These are phyloP conservation scores for Acanthis flammea DNA, from an alignment of 2,797 vertebrate genomes.

Conservation along the genomic window DNA sequence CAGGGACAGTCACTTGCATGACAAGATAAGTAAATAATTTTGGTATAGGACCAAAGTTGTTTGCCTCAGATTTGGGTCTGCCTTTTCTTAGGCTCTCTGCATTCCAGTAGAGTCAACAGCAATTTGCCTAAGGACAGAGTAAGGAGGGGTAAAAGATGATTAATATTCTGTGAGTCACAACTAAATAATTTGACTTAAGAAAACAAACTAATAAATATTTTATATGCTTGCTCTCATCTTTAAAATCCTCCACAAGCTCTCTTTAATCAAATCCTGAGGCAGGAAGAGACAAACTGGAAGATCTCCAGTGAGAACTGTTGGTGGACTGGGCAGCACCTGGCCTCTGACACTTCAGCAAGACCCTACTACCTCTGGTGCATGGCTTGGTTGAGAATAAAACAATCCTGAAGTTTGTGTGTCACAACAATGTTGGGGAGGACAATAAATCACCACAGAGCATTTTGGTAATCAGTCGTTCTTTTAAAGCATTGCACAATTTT, in stretches of 20 bases:
- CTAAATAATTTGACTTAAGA: background rate
- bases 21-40: background rate
- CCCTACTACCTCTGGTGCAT: no score
- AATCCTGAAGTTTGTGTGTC: background rate
- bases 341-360: background rate
- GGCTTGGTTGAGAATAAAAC: background rate
- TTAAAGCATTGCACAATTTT: conserved; percentile 3
- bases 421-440: background rate
- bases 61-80: background rate
- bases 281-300: background rate
- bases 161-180: background rate
- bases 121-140: background rate
- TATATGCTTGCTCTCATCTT: background rate
- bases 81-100: background rate
- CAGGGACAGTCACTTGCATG: background rate
- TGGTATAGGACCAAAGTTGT: background rate
- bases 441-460: conserved; percentile 9
- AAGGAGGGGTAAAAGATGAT: background rate
- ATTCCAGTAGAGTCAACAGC: background rate
- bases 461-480: background rate
- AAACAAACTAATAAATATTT: conserved; percentile 8
- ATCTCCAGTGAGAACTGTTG: background rate
- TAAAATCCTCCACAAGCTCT: background rate
- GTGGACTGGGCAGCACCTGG: background rate
- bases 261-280: background rate